Evolutionary conservation across 2,888 invertebrate genomes (phyloP).

Genomic region (Ceraclea dissimilis): DNA sequence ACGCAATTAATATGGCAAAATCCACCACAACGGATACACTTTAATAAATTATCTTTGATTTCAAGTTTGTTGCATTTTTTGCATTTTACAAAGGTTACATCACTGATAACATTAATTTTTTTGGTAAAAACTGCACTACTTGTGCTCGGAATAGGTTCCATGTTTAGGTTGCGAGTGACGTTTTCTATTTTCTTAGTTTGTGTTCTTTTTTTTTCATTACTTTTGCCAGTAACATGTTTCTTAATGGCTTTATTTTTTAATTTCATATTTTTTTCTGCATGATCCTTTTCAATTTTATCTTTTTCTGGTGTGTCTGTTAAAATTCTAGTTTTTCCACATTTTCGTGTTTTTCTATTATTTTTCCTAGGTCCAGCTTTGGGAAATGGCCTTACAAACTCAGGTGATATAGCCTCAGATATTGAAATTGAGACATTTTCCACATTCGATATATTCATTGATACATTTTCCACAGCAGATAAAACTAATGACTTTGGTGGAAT

Average conservation of each 20-base stretch:
- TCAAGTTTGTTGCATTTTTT: slow-evolving; percentile 1
- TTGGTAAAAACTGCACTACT: background rate
- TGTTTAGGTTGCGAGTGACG: too few species aligned
- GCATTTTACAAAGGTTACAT: background rate
- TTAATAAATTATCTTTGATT: background rate
- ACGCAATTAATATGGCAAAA: slow-evolving; percentile 4
- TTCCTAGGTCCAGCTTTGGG: background rate
- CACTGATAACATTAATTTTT: slow-evolving; percentile 3
- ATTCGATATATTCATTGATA: too few species aligned
- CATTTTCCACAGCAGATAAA: background rate
- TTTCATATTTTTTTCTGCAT: background rate
- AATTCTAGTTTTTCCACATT: background rate
- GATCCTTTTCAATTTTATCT: background rate
- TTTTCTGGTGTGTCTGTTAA: background rate
- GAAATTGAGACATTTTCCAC: background rate
- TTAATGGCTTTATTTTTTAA: too few species aligned
- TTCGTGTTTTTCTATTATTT: background rate
- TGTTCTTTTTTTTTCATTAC: too few species aligned
- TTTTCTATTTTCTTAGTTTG: too few species aligned
- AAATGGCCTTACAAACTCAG: background rate
- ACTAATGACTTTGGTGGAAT: too few species aligned
- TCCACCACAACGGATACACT: background rate
- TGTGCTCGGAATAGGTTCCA: too few species aligned
- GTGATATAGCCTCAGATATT: background rate
- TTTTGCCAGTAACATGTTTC: too few species aligned